These are phyloP conservation scores for Netelia fuscicornis DNA, from an alignment of 2,888 invertebrate genomes.

Conservation along the genomic window DNA sequence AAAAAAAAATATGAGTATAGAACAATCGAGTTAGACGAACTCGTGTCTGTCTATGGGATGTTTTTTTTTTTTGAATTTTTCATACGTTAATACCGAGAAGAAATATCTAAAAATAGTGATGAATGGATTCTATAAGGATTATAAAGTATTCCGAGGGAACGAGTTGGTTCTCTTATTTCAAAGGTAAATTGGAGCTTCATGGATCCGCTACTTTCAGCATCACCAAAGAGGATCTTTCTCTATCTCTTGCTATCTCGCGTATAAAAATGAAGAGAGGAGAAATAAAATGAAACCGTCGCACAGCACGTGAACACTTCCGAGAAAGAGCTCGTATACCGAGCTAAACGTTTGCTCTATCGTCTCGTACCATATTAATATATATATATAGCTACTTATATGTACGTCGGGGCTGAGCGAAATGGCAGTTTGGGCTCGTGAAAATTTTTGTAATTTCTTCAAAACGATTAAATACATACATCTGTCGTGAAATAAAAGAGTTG, in stretches of 20 bases:
- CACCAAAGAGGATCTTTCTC: conserved; percentile 6
- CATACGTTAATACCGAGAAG: conserved; percentile 23
- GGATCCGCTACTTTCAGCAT: conserved; percentile 37
- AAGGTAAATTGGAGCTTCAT: conserved; percentile 55
- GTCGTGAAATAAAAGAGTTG: no score
- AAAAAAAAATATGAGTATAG: not conserved
- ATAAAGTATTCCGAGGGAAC: conserved; percentile 8
- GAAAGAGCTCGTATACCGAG: conserved; percentile 34
- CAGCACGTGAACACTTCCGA: conserved; percentile 46
- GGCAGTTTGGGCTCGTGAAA: no score
- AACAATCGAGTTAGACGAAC: conserved; percentile 26
- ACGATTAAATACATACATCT: no score
- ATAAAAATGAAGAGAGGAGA: conserved; percentile 17
- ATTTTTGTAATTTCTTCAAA: no score
- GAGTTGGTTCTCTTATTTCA: conserved; percentile 45
- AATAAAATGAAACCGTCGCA: conserved; percentile 46
- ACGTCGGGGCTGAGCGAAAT: not conserved
- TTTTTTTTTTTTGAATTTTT: conserved; percentile 17
- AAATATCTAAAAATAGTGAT: conserved; percentile 15
- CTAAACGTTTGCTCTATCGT: not conserved
- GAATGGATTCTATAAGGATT: conserved; percentile 41
- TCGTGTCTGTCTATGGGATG: not conserved
- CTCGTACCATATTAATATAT: not conserved
- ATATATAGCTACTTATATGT: not conserved
- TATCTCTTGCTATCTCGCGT: not conserved